Evolutionary conservation across 2,797 vertebrate species (phyloP).

Genomic region (Tachyglossus aculeatus): DNA sequence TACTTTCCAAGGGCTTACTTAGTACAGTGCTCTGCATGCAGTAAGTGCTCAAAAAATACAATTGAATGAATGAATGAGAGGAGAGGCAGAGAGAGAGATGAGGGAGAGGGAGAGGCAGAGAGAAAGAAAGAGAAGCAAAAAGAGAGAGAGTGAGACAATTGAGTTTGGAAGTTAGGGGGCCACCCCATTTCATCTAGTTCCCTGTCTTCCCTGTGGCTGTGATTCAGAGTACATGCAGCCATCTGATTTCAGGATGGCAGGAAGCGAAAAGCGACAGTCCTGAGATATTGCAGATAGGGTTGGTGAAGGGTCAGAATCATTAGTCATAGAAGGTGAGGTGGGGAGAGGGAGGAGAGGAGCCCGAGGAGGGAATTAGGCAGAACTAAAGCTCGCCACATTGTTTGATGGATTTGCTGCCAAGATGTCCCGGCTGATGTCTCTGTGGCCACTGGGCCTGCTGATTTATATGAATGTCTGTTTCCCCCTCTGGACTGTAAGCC

Average conservation of each 20-base stretch:
- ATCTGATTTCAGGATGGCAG: slow-evolving; percentile 64
- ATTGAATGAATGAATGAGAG: background rate
- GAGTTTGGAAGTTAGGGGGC: background rate
- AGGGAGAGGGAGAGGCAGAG: slow-evolving; percentile 2
- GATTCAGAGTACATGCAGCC: slow-evolving; percentile 29
- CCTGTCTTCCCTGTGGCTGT: slow-evolving; percentile 2
- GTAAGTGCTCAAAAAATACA: too few species aligned
- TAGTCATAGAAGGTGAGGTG: slow-evolving; percentile 57
- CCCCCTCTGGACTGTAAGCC: too few species aligned
- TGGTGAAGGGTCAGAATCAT: slow-evolving; percentile 69
- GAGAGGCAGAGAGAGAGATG: background rate
- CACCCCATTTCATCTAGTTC: slow-evolving; percentile 15
- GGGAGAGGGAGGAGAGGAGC: slow-evolving; percentile 40
- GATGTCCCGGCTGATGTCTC: background rate
- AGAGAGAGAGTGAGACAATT: background rate
- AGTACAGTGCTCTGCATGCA: too few species aligned
- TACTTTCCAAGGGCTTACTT: too few species aligned
- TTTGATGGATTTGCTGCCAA: background rate
- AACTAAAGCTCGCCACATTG: background rate
- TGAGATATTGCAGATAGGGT: slow-evolving; percentile 66
- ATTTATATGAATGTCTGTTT: too few species aligned
- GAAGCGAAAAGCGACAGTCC: slow-evolving; percentile 49
- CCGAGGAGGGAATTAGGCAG: background rate
- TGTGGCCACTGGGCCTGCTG: background rate
- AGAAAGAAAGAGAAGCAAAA: slow-evolving; percentile 4